Evolutionary conservation across 1,140 invertebrate species (phyloP), one percentile per base, ranked within the genome.

Genomic region (Radopholus similis): DNA sequence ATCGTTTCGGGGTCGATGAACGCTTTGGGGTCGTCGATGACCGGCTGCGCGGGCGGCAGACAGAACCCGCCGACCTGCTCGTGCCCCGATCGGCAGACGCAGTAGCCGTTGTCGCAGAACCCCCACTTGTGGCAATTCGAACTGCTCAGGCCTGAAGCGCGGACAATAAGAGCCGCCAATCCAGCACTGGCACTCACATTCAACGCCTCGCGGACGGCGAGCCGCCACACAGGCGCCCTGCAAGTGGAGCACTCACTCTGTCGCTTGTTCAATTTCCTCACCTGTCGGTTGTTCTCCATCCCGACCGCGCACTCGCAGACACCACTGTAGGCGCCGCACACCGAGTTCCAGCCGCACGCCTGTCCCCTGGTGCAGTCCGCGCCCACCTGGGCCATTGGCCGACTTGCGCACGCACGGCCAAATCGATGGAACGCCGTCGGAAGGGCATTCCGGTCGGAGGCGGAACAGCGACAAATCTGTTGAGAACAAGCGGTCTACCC

Each of bases 51-150:
- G 23, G 72, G 60, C 4, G 75, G 78, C 1, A 78, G 57, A 54
- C 76, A 78, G 38, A 71, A 64, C 9, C 55, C 59, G 38, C 70
- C 71, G 23, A 66, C 42, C 5, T 68, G 70, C 4, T 57, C 57
- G 64, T 69, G 78, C 1, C 69, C 70, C 0, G 68, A 49, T 51
- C 77, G 73, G 65, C 78, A 80, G 15, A 80, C 13, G 65, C 78
- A 80, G 58, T 70, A 82, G 9, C 78, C 78, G 51, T 80, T 83
- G 53, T 80, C 78, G 60, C 78, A 80, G 57, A 76, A 80, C 23
- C 58, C 66, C 28, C 42, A 76, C 37, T 74, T 78, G 37, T 81
- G 76, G 54, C 77, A 78, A 34, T 78, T 71, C 21, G 70, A 54
- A 23, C 63, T 64, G 21, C 59, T 62, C n/a, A 62, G 28, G n/a